Evolutionary conservation across 2,113 vertebrate species (phyloP).

Genomic region (Chaetodon trifascialis): DNA sequence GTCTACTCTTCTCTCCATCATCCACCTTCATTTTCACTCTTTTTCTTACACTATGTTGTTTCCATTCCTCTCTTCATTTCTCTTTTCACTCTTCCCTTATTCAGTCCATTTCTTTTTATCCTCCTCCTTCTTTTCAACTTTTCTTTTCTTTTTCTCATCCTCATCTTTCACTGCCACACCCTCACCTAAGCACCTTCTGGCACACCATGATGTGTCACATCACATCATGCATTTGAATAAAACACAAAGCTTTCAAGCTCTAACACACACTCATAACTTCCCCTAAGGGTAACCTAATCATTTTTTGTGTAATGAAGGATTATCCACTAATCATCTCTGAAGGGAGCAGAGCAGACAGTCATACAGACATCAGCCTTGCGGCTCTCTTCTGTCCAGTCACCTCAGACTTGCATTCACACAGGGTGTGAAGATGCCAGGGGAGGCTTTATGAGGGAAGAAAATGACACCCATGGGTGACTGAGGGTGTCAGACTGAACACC

Average conservation of each 20-base stretch:
- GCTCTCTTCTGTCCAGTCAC: constrained; percentile 9
- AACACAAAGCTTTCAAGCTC: constrained; percentile 12
- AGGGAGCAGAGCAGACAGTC: constrained; percentile 32
- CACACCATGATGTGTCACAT: constrained; percentile 47
- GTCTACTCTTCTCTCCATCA: neutral
- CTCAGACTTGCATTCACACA: constrained; percentile 9
- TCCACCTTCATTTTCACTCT: neutral
- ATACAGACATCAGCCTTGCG: constrained; percentile 21
- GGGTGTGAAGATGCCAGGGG: constrained; percentile 5
- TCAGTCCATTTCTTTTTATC: neutral
- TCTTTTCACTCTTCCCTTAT: neutral
- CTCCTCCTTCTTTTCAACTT: neutral
- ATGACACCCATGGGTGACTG: constrained; percentile 1
- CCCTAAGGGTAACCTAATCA: constrained; percentile 34
- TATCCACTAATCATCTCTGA: constrained; percentile 61
- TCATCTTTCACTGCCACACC: constrained; percentile 17
- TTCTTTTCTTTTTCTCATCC: neutral
- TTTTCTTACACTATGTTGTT: neutral
- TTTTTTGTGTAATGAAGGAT: constrained; percentile 43
- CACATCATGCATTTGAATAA: constrained; percentile 49
- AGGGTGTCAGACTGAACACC: constrained; percentile 2
- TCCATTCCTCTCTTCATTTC: neutral
- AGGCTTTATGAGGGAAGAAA: neutral
- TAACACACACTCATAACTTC: neutral
- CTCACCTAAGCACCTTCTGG: constrained; percentile 34